Conservation (phyloP, 2,797 vertebrate genomes). For the Chelidonichthys spinosus region DNA sequence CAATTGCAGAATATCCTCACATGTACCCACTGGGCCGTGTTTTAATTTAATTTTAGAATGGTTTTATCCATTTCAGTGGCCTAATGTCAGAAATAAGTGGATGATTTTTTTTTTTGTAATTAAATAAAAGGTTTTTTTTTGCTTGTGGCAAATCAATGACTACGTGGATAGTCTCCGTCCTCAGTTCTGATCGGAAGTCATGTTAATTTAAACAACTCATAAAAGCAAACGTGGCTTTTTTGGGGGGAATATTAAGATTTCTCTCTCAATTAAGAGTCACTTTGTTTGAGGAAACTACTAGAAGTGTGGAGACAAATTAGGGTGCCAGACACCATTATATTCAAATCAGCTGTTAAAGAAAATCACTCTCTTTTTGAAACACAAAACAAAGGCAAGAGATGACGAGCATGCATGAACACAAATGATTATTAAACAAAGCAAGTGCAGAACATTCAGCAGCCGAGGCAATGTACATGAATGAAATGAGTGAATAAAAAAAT, state of each 20-base stretch:
- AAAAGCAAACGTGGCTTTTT: conserved; percentile 16
- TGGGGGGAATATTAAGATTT: neutral
- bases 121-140: neutral
- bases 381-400: conserved; percentile 1
- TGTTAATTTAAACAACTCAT: conserved; percentile 20
- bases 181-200: conserved; percentile 11
- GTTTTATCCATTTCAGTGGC: neutral
- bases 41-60: neutral
- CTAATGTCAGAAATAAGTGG: neutral
- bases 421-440: neutral
- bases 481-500: neutral
- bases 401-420: neutral
- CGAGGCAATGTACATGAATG: neutral
- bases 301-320: conserved; percentile 7
- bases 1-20: neutral
- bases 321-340: neutral
- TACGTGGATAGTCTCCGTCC: neutral
- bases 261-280: neutral
- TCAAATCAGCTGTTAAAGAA: conserved; percentile 17
- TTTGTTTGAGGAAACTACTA: conserved; percentile 17
- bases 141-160: conserved; percentile 23
- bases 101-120: neutral
- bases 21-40: neutral
- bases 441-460: conserved; percentile 2
- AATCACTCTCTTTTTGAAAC: neutral